Percentiles rank a stretch among this genome's conserved stretches.
phyloP scores from a whole-genome alignment of 2,888 invertebrate species.

The Drosophila kanekoi region DNA sequence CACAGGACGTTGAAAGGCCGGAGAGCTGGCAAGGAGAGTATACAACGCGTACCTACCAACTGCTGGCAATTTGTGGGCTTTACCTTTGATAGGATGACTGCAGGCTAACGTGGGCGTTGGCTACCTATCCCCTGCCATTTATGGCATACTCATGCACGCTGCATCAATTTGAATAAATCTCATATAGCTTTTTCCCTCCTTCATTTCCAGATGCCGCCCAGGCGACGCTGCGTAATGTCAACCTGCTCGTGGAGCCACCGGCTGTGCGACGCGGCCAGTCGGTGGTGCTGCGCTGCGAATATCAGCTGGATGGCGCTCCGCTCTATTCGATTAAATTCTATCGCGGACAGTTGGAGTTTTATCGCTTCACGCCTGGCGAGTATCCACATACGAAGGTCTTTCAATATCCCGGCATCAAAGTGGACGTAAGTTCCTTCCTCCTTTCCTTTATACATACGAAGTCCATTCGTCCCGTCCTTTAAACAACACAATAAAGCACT shows the following conservation, averaged over 20 bases:
- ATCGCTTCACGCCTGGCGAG: conserved; percentile 89
- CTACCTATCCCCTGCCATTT: conserved; percentile 23
- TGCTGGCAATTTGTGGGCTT: conserved; percentile 45
- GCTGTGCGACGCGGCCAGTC: conserved; percentile 88
- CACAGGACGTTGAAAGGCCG: conserved; percentile 9
- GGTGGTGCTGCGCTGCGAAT: conserved; percentile 87
- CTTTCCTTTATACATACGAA: background rate
- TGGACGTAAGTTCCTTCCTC: conserved; percentile 87
- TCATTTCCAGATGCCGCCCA: conserved; percentile 85
- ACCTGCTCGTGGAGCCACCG: conserved; percentile 87
- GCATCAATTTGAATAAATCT: conserved; percentile 69
- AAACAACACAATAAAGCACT: conserved; percentile 10
- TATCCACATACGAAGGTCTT: conserved; percentile 88
- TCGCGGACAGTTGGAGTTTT: conserved; percentile 89
- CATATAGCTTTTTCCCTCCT: conserved; percentile 22
- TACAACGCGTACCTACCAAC: conserved; percentile 26
- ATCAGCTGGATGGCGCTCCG: conserved; percentile 89
- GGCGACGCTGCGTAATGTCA: conserved; percentile 85
- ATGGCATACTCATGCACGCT: conserved; percentile 41
- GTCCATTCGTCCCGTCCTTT: background rate
- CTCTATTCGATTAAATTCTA: conserved; percentile 90
- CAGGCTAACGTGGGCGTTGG: background rate
- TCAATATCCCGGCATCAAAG: conserved; percentile 88
- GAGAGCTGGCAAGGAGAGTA: background rate
- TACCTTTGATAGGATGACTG: conserved; percentile 37